A percentile compares a stretch with the other conserved stretches of the same genome.
Conservation (phyloP, 2,888 invertebrate genomes). For the Ochropleura plecta region DNA sequence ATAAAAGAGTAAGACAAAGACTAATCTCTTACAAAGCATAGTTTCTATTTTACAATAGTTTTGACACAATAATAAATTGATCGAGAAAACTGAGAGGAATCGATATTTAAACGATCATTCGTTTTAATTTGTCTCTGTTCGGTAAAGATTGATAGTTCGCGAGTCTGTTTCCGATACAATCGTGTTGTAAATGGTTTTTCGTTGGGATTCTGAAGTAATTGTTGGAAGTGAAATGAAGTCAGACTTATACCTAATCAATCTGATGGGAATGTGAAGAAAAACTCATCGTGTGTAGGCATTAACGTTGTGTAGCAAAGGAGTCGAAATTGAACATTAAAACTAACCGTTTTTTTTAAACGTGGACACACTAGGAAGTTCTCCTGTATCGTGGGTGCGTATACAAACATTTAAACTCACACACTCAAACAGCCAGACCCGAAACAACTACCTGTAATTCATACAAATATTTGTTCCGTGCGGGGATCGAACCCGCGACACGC, state of each 20-base stretch:
- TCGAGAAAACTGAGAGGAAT: conserved; percentile 49
- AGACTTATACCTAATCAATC: background rate
- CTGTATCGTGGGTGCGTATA: too few species aligned
- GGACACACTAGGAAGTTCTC: too few species aligned
- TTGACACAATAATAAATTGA: conserved; percentile 65
- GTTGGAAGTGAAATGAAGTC: background rate
- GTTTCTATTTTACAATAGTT: conserved; percentile 52
- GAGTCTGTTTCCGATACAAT: conserved; percentile 23
- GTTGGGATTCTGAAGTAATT: conserved; percentile 8
- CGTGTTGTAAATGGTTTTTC: conserved; percentile 40
- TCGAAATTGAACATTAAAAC: too few species aligned
- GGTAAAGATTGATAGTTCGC: conserved; percentile 53
- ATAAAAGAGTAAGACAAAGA: conserved; percentile 35
- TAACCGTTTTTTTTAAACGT: too few species aligned
- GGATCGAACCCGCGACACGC: too few species aligned
- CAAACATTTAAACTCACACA: too few species aligned
- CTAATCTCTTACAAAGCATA: conserved; percentile 31
- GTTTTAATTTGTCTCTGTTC: conserved; percentile 60
- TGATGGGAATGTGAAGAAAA: background rate
- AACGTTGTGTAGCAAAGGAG: too few species aligned
- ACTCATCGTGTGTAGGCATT: background rate
- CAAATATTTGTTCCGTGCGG: too few species aligned
- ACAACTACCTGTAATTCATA: too few species aligned
- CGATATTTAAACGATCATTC: conserved; percentile 63
- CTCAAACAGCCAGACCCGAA: too few species aligned